These are phyloP conservation scores for Osmerus mordax DNA, from an alignment of 2,113 vertebrate genomes.

Conservation along the genomic window DNA sequence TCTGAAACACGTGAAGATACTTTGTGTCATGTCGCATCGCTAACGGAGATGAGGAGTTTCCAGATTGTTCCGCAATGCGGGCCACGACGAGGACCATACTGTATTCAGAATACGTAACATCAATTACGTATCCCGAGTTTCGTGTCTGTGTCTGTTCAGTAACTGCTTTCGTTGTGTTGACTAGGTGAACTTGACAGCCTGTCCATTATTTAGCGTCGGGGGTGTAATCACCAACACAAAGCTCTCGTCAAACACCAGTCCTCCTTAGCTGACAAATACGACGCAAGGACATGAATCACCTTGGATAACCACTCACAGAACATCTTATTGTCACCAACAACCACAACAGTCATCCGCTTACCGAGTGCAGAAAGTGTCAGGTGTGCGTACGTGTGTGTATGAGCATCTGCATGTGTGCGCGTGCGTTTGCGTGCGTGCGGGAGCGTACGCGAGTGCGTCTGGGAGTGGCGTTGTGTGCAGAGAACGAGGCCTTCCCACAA, in stretches of 20 bases:
- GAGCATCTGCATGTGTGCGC: not conserved
- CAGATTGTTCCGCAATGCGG: too few species aligned
- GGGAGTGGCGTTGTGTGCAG: not conserved
- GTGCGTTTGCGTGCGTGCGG: not conserved
- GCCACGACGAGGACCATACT: too few species aligned
- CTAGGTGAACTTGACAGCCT: not conserved
- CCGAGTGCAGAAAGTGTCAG: too few species aligned
- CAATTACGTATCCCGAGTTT: not conserved
- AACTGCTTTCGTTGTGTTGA: not conserved
- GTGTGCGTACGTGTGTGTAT: not conserved
- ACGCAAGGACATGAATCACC: not conserved
- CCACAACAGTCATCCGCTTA: slow-evolving; percentile 8
- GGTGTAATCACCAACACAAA: too few species aligned
- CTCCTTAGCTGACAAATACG: not conserved
- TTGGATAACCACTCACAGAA: slow-evolving; percentile 14
- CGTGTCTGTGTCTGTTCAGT: not conserved
- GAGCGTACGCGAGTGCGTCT: not conserved
- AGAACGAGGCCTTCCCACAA: slow-evolving; percentile 1
- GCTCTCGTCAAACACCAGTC: not conserved
- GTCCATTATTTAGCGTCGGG: not conserved
- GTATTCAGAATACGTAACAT: too few species aligned
- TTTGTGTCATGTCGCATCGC: too few species aligned
- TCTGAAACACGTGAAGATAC: too few species aligned
- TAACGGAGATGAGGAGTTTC: too few species aligned
- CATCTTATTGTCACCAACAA: slow-evolving; percentile 1